Conservation (phyloP, 30 jellyfish, hydroid and myxozoan genomes). For the Calvadosia cruxmelitensis region DNA sequence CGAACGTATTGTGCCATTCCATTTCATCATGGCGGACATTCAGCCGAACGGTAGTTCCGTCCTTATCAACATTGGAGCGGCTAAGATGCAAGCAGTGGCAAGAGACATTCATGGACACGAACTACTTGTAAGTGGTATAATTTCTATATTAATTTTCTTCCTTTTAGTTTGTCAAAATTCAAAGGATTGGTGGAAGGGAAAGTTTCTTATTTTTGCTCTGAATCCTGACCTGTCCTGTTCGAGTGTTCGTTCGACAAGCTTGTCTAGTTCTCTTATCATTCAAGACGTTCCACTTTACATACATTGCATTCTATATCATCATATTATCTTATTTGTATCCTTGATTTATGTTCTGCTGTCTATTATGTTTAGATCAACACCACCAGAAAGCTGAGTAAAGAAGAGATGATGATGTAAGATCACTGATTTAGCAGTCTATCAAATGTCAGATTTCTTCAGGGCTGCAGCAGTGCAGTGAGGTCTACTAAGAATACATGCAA, state of each 20-base stretch:
- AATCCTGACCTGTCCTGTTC: not conserved
- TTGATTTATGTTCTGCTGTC: not conserved
- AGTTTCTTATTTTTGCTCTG: not conserved
- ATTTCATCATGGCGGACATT: not conserved
- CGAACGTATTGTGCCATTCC: too few species aligned
- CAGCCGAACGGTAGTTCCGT: too few species aligned
- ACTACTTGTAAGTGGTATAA: not conserved
- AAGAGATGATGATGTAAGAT: conserved; percentile 37
- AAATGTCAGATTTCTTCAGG: not conserved
- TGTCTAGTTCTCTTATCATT: too few species aligned
- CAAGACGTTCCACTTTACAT: too few species aligned
- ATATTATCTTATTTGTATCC: too few species aligned
- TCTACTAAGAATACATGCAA: too few species aligned
- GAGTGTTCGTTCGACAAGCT: not conserved
- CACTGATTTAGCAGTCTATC: not conserved
- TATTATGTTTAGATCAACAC: conserved; percentile 21
- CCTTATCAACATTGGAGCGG: not conserved
- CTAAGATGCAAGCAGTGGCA: not conserved
- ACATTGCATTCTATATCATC: not conserved
- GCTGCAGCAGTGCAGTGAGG: too few species aligned
- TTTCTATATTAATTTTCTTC: too few species aligned
- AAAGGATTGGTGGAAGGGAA: conserved; percentile 8
- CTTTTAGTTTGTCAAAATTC: too few species aligned
- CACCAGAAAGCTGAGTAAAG: conserved; percentile 39
- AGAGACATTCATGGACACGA: not conserved